A percentile compares a stretch with the other conserved stretches of the same genome.
These are phyloP conservation scores for Eurypyga helias DNA, from an alignment of 2,113 vertebrate genomes.

Conservation along the genomic window DNA sequence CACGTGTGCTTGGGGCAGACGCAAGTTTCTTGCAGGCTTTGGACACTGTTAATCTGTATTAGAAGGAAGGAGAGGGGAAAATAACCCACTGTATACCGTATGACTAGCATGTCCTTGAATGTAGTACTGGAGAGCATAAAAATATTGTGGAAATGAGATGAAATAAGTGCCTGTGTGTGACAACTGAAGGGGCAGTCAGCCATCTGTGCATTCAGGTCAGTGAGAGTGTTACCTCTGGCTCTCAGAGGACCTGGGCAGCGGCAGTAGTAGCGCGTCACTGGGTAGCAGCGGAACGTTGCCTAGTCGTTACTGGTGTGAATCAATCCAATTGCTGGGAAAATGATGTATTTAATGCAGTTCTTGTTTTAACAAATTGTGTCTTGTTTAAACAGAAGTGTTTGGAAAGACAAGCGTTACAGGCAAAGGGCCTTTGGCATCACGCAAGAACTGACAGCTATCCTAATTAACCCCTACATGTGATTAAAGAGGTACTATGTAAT, in stretches of 20 bases:
- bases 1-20: accelerated
- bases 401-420: background rate
- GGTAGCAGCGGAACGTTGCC: background rate
- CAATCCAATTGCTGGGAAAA: background rate
- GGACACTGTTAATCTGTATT: background rate
- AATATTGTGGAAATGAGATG: background rate
- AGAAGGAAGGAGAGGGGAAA: background rate
- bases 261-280: background rate
- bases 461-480: background rate
- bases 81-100: background rate
- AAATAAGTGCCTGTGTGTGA: background rate
- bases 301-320: background rate
- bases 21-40: background rate
- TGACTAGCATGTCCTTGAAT: background rate
- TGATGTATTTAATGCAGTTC: background rate
- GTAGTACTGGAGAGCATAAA: background rate
- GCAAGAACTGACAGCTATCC: background rate
- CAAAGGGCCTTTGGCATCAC: background rate
- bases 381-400: background rate
- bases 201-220: background rate
- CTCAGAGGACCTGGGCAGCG: background rate
- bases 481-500: background rate
- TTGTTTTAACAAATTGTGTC: background rate
- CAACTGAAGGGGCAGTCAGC: background rate
- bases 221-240: background rate